Evolutionary conservation across 37 sponge, comb jelly and placozoan genomes (phyloP), one percentile per base, ranked within the genome.

Genomic region (Agelas oroides): DNA sequence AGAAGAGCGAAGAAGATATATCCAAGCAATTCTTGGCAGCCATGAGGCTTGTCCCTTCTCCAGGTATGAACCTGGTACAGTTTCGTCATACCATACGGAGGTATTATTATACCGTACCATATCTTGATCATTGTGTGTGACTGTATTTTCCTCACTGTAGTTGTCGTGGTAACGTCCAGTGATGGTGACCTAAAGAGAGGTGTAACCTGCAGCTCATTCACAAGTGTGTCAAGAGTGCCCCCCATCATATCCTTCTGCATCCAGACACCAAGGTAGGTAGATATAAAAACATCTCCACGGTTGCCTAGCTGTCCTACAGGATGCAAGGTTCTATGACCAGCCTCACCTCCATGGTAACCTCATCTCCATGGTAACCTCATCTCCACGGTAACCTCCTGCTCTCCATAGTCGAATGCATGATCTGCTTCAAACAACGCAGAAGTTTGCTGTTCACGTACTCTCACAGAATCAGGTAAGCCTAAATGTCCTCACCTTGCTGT

Each of bases 201-300:
- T 25, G 61, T 71, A 14, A 82, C 83, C 23, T 71, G 83, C 24
- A 82, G 73, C 23, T 71, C 73, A 5, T 82, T 82, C 32, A 71
- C 83, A 35, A 82, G 83, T 70, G 83, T 82, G 12, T 82, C 83
- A 59, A 36, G 52, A 0, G 35, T 37, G 18, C 83, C 83, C 31
- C 83, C 83, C 16, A 82, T 82, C 33, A 32, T 82, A 30, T 82
- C 83, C 54, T 82, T 82, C 60, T 46, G 59, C 54, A 57, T 82
- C 35, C 37, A 71, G 53, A 37, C 59, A 32, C 55, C 20, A 27
- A 72, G 73, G 73, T 72, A 16, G 27, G 24, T n/a, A n/a, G n/a
- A 12, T 14, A 13, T 27, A 13, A 65, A 65, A 18, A 14, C 13
- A 14, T 13, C 23, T 24, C 67, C 30, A 23, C 67, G 13, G 13